These are phyloP conservation scores for Porphyrio hochstetteri DNA, from an alignment of 2,113 vertebrate genomes.

Conservation along the genomic window DNA sequence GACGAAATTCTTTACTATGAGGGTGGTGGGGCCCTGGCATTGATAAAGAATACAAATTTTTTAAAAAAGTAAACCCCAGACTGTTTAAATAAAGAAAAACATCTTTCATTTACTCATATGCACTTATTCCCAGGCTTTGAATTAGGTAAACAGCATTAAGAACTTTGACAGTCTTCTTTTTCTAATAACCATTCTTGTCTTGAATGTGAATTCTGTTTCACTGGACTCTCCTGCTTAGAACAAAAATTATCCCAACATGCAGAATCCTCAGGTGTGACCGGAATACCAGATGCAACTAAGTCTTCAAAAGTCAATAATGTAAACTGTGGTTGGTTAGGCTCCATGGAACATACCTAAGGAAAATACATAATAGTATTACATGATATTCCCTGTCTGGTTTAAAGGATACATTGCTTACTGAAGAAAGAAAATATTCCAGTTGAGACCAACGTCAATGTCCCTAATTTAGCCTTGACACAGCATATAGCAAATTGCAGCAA, in stretches of 20 bases:
- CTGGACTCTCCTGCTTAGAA: conserved; percentile 82
- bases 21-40: no score
- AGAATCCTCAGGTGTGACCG: conserved; percentile 86
- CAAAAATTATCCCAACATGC: conserved; percentile 89
- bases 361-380: not conserved
- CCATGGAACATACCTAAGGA: conserved; percentile 45
- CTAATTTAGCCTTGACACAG: not conserved
- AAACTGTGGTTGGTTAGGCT: conserved; percentile 74
- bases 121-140: not conserved
- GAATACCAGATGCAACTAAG: conserved; percentile 83
- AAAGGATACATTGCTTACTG: not conserved
- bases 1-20: no score
- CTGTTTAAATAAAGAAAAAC: not conserved
- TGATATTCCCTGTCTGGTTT: not conserved
- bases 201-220: conserved; percentile 75
- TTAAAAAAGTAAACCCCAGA: not conserved
- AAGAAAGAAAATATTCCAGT: not conserved
- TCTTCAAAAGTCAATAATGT: conserved; percentile 86
- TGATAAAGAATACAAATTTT: not conserved
- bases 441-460: not conserved
- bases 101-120: not conserved
- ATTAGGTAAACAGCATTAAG: not conserved
- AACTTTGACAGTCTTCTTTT: not conserved
- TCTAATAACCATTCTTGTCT: not conserved
- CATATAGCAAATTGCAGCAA: no score